Evolutionary conservation across 2,113 vertebrate genomes (phyloP).

Genomic region (Neofelis nebulosa): DNA sequence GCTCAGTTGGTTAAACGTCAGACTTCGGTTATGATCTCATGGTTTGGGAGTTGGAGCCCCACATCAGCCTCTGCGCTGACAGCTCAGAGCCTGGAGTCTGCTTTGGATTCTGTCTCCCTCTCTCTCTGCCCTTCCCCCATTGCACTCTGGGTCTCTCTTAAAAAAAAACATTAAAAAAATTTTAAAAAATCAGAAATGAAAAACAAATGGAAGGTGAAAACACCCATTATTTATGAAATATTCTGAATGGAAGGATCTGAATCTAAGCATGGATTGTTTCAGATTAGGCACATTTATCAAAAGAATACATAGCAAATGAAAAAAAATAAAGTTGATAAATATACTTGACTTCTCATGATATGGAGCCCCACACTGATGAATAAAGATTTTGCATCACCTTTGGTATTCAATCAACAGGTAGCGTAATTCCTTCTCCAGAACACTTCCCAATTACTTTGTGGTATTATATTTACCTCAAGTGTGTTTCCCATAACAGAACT

Average conservation of each 20-base stretch:
- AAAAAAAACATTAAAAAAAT: no score
- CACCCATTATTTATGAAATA: neutral
- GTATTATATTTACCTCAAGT: neutral
- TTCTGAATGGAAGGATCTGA: neutral
- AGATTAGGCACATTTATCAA: neutral
- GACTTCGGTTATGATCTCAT: no score
- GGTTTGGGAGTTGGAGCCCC: no score
- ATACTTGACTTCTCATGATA: neutral
- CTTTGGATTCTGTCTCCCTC: no score
- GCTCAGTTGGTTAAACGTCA: no score
- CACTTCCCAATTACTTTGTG: neutral
- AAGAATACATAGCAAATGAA: neutral
- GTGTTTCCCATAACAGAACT: neutral
- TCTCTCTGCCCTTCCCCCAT: no score
- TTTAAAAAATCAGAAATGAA: neutral
- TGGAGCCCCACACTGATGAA: neutral
- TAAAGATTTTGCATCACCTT: neutral
- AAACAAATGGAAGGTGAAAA: neutral
- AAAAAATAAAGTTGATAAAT: neutral
- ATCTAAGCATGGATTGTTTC: neutral
- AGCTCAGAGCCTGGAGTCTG: no score
- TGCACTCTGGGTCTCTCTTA: no score
- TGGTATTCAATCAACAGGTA: neutral
- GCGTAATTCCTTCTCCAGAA: neutral
- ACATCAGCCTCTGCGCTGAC: no score